A percentile compares a stretch with the other conserved stretches of the same genome.
These are phyloP conservation scores for Meloidogyne chitwoodi DNA, from an alignment of 1,140 invertebrate species.

Conservation along the genomic window DNA sequence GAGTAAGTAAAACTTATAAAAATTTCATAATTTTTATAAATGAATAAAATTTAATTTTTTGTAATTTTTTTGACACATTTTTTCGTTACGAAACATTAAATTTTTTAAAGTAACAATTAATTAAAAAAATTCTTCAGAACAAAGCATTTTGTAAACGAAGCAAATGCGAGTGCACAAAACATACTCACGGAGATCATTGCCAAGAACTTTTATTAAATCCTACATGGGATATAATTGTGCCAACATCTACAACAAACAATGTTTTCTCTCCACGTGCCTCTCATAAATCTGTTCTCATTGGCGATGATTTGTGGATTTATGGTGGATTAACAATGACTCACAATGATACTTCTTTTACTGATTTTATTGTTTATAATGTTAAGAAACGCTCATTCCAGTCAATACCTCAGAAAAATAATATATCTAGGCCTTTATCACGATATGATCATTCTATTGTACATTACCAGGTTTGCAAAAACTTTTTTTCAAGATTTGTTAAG, in stretches of 20 bases:
- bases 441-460: conserved; percentile 57
- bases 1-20: conserved; percentile 17
- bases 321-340: conserved; percentile 41
- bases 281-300: conserved; percentile 42
- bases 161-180: conserved; percentile 33
- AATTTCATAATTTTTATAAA: no score
- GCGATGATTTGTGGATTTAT: conserved; percentile 47
- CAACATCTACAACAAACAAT: not conserved
- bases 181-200: conserved; percentile 43
- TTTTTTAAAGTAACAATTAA: not conserved
- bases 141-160: conserved; percentile 15
- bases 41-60: not conserved
- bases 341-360: conserved; percentile 10
- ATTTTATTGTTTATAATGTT: conserved; percentile 36
- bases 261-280: conserved; percentile 45
- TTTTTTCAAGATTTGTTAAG: no score
- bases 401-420: conserved; percentile 4
- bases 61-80: not conserved
- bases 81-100: not conserved
- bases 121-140: not conserved
- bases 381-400: conserved; percentile 16
- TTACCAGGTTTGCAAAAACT: conserved; percentile 41
- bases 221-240: conserved; percentile 41
- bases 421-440: conserved; percentile 26
- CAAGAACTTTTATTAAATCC: conserved; percentile 27